Percentiles rank a stretch among this genome's conserved stretches.
Conservation (phyloP, 1,140 invertebrate genomes). For the Bombus confusus region DNA sequence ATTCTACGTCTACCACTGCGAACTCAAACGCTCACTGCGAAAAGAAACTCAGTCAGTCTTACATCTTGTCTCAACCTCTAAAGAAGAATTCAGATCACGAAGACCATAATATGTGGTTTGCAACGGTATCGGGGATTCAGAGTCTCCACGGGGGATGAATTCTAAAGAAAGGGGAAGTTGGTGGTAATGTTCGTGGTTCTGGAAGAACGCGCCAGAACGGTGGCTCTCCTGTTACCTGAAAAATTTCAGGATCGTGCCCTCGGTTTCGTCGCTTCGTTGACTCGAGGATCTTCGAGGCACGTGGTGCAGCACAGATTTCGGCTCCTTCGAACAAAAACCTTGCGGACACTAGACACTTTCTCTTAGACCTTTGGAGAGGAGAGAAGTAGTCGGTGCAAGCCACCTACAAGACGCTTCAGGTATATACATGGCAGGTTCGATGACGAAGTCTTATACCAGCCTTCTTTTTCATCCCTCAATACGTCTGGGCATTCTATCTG, state of each 20-base stretch:
- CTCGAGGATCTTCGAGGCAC: slow-evolving; percentile 42
- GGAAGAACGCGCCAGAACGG: background rate
- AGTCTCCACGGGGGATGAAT: slow-evolving; percentile 1
- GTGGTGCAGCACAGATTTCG: slow-evolving; percentile 42
- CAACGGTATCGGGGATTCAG: slow-evolving; percentile 7
- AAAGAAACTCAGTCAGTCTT: background rate
- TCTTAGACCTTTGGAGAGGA: background rate
- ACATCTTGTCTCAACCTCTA: background rate
- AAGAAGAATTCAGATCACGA: slow-evolving; percentile 8
- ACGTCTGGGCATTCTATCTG: background rate
- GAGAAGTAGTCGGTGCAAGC: slow-evolving; percentile 10
- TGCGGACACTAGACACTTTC: background rate
- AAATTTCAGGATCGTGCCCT: slow-evolving; percentile 44
- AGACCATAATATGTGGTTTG: background rate
- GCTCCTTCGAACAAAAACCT: slow-evolving; percentile 40
- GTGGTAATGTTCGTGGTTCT: background rate
- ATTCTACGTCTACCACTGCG: no score
- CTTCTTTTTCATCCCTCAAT: background rate
- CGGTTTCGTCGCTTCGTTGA: slow-evolving; percentile 42
- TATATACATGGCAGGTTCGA: background rate
- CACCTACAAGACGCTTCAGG: slow-evolving; percentile 19
- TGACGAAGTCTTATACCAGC: background rate
- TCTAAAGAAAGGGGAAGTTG: background rate
- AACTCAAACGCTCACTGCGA: no score
- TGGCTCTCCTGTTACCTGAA: slow-evolving; percentile 44